Base-by-base conservation (phyloP, 2,888 invertebrate species). In the Troides helena region DNA sequence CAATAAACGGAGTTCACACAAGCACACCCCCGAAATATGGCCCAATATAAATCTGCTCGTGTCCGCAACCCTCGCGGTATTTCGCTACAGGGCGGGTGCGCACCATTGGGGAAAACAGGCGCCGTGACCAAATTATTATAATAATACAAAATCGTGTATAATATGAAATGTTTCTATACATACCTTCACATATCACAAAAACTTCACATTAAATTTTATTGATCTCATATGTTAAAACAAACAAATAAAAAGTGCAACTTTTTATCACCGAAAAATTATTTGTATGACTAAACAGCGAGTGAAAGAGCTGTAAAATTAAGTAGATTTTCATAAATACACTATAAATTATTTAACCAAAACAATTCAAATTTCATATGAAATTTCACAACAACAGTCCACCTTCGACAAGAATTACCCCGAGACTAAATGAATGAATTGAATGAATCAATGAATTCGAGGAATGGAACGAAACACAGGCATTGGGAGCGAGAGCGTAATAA, bases 211-310 rank as follows among this genome's bases (percentile, higher is more conserved):
- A 77, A 58, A 65, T 79, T 74, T 76, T 90, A 91, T 90, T 80
- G 89, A 89, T 91, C 90, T 90, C 89, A 88, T 87, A 86, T 86
- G 81, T 84, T 85, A 84, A 77, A 74, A 85, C 83, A 85, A 86
- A 84, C 74, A 73, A 74, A 73, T 73, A 71, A 74, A 74, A 71
- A 74, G 73, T 71, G 67, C 69, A 64, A 66, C 71, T 70, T 67
- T 60, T 25, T 64, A 56, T 30, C 70, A 70, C 70, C 43, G 23
- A 8, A 50, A 46, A 50, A 23, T 57, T 21, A 6, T 57, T 21
- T 21, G 7, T 57, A 21, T 14, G 50, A 50, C 43, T 50, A 25
- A 36, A n/a, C 14, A 4, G 18, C 5, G 4, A 60, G 25, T 17
- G 39, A 21, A 62, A 30, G 23, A n/a, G 18, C 12, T 18, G 4